A percentile compares a stretch with the other conserved stretches of the same genome.
phyloP scores from a whole-genome alignment of 2,888 invertebrate genomes.

The Epistrophe eligans region DNA sequence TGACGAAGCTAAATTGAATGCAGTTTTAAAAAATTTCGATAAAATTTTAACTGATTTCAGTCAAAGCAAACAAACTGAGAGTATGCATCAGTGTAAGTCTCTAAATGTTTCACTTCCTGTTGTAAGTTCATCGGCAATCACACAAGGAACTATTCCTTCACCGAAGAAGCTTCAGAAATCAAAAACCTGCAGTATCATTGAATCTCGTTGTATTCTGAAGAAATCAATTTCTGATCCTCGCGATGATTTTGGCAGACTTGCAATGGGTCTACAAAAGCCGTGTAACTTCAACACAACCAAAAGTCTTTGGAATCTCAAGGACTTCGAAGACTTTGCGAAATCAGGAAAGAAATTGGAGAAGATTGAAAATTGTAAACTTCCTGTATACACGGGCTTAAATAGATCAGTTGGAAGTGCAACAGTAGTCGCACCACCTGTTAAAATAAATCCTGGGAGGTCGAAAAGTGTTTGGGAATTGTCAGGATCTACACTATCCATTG shows the following conservation, averaged over 20 bases:
- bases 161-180: conserved; percentile 86
- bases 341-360: conserved; percentile 81
- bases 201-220: conserved; percentile 88
- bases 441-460: conserved; percentile 73
- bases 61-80: conserved; percentile 42
- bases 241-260: conserved; percentile 56
- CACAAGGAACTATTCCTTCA: conserved; percentile 18
- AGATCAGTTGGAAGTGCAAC: conserved; percentile 77
- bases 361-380: conserved; percentile 84
- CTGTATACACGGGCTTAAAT: conserved; percentile 82
- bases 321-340: conserved; percentile 86
- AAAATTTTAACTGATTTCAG: conserved; percentile 85
- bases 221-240: conserved; percentile 84
- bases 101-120: conserved; percentile 72
- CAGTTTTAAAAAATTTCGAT: conserved; percentile 85
- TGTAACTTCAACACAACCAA: conserved; percentile 84
- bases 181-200: conserved; percentile 89
- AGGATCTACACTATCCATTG: conserved; percentile 85
- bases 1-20: conserved; percentile 84
- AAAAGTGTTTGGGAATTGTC: conserved; percentile 84
- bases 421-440: conserved; percentile 79
- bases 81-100: conserved; percentile 48
- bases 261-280: conserved; percentile 76
- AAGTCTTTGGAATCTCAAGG: conserved; percentile 86
- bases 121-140: conserved; percentile 56